phyloP scores from a whole-genome alignment of 2,888 invertebrate species.

The Bellardia bayeri region DNA sequence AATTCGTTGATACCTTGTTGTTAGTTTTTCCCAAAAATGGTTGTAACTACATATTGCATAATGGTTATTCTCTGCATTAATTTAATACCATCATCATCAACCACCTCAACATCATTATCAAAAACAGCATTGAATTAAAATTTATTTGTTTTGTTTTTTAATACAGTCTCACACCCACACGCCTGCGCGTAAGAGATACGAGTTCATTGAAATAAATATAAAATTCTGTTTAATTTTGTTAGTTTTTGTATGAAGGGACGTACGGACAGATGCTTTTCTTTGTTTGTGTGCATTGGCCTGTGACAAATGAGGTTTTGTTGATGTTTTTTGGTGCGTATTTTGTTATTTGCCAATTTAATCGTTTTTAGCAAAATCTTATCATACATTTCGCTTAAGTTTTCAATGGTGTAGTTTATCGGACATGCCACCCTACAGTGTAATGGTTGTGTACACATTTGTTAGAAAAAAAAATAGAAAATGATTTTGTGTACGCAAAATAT shows the following conservation, averaged over 20 bases:
- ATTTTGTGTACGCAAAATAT: too few relatives aligned
- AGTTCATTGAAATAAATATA: conserved; percentile 59
- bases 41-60: conserved; percentile 78
- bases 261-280: neutral
- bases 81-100: conserved; percentile 63
- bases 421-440: neutral
- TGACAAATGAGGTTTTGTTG: conserved; percentile 55
- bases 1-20: conserved; percentile 20
- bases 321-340: neutral
- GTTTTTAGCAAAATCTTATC: neutral
- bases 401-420: neutral
- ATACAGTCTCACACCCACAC: conserved; percentile 64
- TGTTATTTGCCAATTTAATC: neutral
- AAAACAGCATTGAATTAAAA: conserved; percentile 62
- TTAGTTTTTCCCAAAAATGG: conserved; percentile 78
- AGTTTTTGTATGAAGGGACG: conserved; percentile 23
- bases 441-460: neutral
- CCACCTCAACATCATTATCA: conserved; percentile 27
- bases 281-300: conserved; percentile 55
- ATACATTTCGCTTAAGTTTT: conserved; percentile 16
- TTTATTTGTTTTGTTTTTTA: conserved; percentile 23
- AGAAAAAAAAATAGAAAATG: neutral
- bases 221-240: conserved; percentile 42
- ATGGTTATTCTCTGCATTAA: conserved; percentile 70
- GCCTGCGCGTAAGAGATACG: conserved; percentile 52